Base-by-base conservation (phyloP, 2,797 vertebrate genomes). In the Clarias pachynema region DNA sequence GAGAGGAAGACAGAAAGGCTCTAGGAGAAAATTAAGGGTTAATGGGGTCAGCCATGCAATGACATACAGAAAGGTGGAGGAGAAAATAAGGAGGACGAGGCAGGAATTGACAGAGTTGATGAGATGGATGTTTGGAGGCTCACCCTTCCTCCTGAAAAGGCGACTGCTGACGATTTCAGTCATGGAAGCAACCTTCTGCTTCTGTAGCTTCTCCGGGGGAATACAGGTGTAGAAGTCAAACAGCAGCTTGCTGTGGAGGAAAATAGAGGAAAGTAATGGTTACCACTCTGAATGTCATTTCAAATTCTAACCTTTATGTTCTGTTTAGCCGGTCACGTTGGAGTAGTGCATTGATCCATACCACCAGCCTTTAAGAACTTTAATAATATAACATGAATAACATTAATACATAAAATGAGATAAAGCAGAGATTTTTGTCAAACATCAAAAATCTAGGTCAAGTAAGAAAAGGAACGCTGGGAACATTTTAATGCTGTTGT, bases 131-230 rank as follows among this genome's bases (percentile, higher is more conserved):
- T 56, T 26, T 69, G 40, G 18, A 16, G 59, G 8, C 69, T 69
- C 88, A 99, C 98, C 98, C 96, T 97, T 96, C 88, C 90, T 97
- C 91, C 95, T 96, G 89, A 99, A 99, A 86, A 99, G 96, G 75
- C 95, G 95, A 92, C 98, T 99, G 91, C 90, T 92, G 65, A 99
- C 97, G 0, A 99, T 98, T 93, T 99, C 97, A 59, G 96, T 98
- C 98, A 99, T 97, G 87, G 98, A 99, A 79, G 95, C 91, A 66
- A 99, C 96, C 91, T 99, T 99, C 90, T 97, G 97, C 89, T 99
- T 99, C 94, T 97, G 97, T 9, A 98, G 95, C 77, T 95, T 97
- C 88, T 95, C 96, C 0, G 96, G 97, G 6, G 97, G 96, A 87
- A 99, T 98, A 91, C 97, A 98, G 87, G 95, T 96, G 37, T 98